phyloP scores from a whole-genome alignment of 2,888 invertebrate genomes.

The Hyalella azteca region DNA sequence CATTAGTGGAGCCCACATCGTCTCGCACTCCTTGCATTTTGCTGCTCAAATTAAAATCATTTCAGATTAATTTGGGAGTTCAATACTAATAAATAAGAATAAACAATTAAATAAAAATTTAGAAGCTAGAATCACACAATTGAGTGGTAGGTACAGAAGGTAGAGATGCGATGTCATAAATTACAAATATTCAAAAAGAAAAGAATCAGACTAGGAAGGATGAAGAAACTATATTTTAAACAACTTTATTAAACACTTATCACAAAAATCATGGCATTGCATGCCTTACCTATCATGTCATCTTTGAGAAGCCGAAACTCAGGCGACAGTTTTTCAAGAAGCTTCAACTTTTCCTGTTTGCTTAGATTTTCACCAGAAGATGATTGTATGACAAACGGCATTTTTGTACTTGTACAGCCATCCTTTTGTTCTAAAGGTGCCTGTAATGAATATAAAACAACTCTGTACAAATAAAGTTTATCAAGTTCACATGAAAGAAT shows the following conservation, averaged over 20 bases:
- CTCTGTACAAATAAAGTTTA: no score
- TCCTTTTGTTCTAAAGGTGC: neutral
- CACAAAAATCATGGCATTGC: no score
- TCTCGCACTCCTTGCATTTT: slow-evolving; percentile 40
- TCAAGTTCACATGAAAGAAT: no score
- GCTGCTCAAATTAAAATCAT: slow-evolving; percentile 14
- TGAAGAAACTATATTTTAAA: neutral
- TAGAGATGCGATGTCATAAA: neutral
- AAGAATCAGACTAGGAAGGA: neutral
- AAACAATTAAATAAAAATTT: no score
- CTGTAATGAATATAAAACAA: neutral
- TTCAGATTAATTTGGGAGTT: neutral
- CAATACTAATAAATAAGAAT: no score
- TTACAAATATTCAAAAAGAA: neutral
- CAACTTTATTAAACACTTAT: neutral
- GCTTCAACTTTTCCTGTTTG: slow-evolving; percentile 41
- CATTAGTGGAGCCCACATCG: slow-evolving; percentile 42
- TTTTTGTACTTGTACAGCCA: neutral
- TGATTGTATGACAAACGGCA: neutral
- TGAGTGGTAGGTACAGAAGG: neutral
- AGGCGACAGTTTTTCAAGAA: slow-evolving; percentile 45
- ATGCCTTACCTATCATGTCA: slow-evolving; percentile 47
- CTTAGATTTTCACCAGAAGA: neutral
- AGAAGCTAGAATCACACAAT: neutral
- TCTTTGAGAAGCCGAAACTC: slow-evolving; percentile 44